Percentiles rank a stretch among this genome's conserved stretches.
These are phyloP conservation scores for Notoglanidium macrostoma DNA, from an alignment of 2,797 vertebrate genomes.

Conservation along the genomic window DNA sequence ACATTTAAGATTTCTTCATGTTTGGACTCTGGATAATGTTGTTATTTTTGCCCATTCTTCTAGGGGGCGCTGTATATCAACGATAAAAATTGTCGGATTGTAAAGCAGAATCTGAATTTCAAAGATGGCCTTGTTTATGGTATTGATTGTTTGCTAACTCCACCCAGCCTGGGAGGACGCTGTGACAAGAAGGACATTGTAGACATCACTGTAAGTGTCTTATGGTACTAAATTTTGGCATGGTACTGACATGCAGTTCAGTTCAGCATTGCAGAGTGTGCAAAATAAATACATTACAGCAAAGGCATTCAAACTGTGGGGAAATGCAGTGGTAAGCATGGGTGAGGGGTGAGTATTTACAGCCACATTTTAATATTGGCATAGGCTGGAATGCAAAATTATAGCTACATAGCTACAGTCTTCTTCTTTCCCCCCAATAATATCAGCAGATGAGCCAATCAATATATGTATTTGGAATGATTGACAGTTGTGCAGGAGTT, in stretches of 20 bases:
- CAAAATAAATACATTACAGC: not conserved
- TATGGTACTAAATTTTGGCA: not conserved
- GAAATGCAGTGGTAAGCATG: not conserved
- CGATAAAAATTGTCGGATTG: constrained; percentile 76
- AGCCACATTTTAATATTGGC: not conserved
- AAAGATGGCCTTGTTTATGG: constrained; percentile 83
- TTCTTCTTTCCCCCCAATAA: not conserved
- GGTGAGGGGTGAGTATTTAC: not conserved
- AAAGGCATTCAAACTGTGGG: not conserved
- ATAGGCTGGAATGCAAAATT: not conserved
- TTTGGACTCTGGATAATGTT: not conserved
- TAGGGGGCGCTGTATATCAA: constrained; percentile 89
- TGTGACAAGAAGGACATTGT: constrained; percentile 77
- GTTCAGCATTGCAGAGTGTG: not conserved
- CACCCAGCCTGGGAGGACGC: constrained; percentile 85
- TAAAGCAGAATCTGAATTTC: constrained; percentile 84
- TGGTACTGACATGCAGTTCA: not conserved
- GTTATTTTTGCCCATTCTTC: not conserved
- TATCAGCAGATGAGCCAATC: not conserved
- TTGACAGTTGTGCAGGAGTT: not conserved
- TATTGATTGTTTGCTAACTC: constrained; percentile 86
- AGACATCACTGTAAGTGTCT: constrained; percentile 73
- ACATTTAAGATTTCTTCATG: not conserved
- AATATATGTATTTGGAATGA: not conserved
- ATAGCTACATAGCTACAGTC: not conserved